Percentiles rank a stretch among this genome's conserved stretches.
Evolutionary conservation across 2,888 invertebrate genomes (phyloP).

Genomic region (Pyralis farinalis): DNA sequence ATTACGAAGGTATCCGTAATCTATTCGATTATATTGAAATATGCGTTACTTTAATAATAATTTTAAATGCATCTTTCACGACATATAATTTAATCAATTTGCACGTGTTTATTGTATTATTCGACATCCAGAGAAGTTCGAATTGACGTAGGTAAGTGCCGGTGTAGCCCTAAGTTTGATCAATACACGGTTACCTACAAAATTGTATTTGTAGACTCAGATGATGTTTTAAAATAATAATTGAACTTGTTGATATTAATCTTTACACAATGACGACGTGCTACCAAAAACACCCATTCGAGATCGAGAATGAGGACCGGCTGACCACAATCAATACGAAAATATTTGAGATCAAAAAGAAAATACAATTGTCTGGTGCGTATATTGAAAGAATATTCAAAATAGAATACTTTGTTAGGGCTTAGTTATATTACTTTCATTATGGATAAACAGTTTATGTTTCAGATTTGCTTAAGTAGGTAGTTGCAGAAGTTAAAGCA

Average conservation of each 20-base stretch:
- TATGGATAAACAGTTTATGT: no score
- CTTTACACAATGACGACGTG: conserved; percentile 46
- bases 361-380: conserved; percentile 90
- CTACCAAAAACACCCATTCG: conserved; percentile 76
- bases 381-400: conserved; percentile 9
- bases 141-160: no score
- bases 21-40: no score
- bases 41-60: no score
- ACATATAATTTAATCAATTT: no score
- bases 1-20: conserved; percentile 39
- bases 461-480: no score
- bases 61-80: no score
- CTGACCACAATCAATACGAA: conserved; percentile 85
- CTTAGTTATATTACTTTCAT: no score
- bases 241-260: conserved; percentile 2
- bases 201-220: neutral
- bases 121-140: no score
- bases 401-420: no score
- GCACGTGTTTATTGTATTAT: no score
- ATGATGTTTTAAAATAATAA: conserved; percentile 5
- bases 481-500: no score
- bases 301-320: conserved; percentile 73
- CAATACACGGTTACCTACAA: neutral
- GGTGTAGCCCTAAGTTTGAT: neutral
- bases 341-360: conserved; percentile 92